Conservation (phyloP, 2,888 invertebrate species). For the Hypercompe scribonia region DNA sequence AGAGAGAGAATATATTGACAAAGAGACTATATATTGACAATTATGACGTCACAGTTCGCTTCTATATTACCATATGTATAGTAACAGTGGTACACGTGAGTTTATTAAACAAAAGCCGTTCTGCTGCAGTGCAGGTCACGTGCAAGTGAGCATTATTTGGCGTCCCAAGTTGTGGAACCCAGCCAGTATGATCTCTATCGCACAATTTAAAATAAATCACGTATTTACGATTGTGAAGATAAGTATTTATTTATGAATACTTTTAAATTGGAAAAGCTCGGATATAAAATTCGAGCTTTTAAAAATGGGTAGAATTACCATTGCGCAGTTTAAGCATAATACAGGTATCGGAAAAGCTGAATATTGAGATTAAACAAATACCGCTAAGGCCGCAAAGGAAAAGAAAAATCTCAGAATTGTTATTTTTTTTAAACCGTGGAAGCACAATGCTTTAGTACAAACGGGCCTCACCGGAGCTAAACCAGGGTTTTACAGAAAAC, state of each 20-base stretch:
- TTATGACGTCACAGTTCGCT: neutral
- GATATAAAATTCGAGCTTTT: neutral
- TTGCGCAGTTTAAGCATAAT: neutral
- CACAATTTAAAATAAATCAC: constrained; percentile 52
- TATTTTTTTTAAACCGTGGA: neutral
- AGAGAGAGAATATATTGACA: no score
- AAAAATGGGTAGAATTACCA: neutral
- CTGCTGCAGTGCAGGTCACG: constrained; percentile 9
- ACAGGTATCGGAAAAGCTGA: neutral
- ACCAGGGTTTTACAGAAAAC: neutral
- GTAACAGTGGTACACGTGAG: constrained; percentile 14
- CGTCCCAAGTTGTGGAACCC: constrained; percentile 34
- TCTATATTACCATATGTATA: neutral
- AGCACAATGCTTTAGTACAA: neutral
- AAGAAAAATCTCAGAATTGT: neutral
- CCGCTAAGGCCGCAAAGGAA: neutral
- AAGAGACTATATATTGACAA: neutral
- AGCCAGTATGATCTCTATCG: constrained; percentile 51
- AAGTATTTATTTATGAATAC: constrained; percentile 40
- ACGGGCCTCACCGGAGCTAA: no score
- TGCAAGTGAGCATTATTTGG: constrained; percentile 31
- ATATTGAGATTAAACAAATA: neutral
- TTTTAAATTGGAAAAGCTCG: neutral
- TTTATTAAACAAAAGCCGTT: neutral
- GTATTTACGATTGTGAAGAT: constrained; percentile 50